phyloP scores from a whole-genome alignment of 2,797 vertebrate species.

The Microcaecilia unicolor region DNA sequence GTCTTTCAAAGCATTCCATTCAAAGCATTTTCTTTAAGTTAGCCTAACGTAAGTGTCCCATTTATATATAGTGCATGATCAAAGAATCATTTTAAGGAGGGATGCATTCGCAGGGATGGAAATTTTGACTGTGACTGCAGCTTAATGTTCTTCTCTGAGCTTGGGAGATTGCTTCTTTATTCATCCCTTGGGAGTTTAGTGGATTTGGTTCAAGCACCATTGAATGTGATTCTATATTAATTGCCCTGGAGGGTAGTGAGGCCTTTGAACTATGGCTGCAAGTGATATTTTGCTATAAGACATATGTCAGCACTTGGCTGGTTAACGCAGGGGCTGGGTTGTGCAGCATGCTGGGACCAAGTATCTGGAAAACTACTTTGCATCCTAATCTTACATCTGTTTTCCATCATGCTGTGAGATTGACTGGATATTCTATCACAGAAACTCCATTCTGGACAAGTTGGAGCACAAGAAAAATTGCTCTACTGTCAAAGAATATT shows the following conservation, averaged over 20 bases:
- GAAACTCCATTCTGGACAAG: slow-evolving; percentile 43
- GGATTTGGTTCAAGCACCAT: slow-evolving; percentile 67
- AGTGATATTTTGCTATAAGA: slow-evolving; percentile 68
- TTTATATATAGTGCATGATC: background rate
- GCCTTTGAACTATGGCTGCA: slow-evolving; percentile 69
- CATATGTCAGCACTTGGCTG: slow-evolving; percentile 68
- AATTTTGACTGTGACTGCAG: slow-evolving; percentile 35
- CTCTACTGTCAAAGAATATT: slow-evolving; percentile 48
- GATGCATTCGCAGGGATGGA: slow-evolving; percentile 17
- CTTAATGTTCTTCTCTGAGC: slow-evolving; percentile 44
- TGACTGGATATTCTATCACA: slow-evolving; percentile 53
- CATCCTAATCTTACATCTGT: slow-evolving; percentile 65
- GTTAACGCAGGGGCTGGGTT: slow-evolving; percentile 54
- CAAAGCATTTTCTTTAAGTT: no score
- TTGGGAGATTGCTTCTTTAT: slow-evolving; percentile 45
- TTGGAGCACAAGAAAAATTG: slow-evolving; percentile 37
- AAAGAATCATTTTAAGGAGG: slow-evolving; percentile 4
- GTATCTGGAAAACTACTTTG: slow-evolving; percentile 66
- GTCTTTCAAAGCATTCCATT: no score
- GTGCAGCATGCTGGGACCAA: slow-evolving; percentile 59
- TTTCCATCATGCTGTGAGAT: slow-evolving; percentile 57
- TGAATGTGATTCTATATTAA: slow-evolving; percentile 67
- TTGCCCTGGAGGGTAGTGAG: slow-evolving; percentile 67
- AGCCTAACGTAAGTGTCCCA: no score
- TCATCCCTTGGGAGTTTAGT: slow-evolving; percentile 50